Evolutionary conservation across 2,888 invertebrate genomes (phyloP).

Genomic region (Rugalucina vietnamica): DNA sequence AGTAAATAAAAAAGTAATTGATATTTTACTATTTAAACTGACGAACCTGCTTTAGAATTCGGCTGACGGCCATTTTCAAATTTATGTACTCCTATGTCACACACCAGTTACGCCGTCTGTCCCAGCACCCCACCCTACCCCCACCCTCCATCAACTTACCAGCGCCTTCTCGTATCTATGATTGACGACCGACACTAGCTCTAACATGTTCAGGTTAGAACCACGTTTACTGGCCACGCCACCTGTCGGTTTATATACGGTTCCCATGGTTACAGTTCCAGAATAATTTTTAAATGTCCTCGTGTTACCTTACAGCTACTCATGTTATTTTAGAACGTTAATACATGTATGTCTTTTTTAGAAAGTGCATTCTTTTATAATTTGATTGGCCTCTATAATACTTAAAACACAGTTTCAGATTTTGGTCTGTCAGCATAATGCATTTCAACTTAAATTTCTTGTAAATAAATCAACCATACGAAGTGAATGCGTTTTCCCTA

Average conservation of each 20-base stretch:
- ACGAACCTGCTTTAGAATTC: too few species aligned
- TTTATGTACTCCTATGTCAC: too few species aligned
- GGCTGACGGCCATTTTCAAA: too few species aligned
- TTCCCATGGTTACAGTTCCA: not conserved
- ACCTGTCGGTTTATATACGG: not conserved
- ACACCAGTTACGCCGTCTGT: too few species aligned
- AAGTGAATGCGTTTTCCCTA: too few species aligned
- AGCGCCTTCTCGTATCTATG: slow-evolving; percentile 42
- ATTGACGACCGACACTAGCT: slow-evolving; percentile 57
- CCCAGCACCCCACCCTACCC: not conserved
- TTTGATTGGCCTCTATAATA: too few species aligned
- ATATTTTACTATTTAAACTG: too few species aligned
- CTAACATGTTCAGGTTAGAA: slow-evolving; percentile 58
- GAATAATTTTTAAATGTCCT: not conserved
- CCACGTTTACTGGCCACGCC: not conserved
- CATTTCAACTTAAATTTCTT: too few species aligned
- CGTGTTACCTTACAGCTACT: not conserved
- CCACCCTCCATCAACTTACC: slow-evolving; percentile 34
- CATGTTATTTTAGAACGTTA: not conserved
- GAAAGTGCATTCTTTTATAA: not conserved
- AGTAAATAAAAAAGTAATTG: too few species aligned
- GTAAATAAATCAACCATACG: too few species aligned
- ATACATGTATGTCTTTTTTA: not conserved
- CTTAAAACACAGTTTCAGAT: too few species aligned
- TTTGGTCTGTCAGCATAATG: too few species aligned